phyloP scores from a whole-genome alignment of 2,113 vertebrate genomes.

The Cinclus cinclus region DNA sequence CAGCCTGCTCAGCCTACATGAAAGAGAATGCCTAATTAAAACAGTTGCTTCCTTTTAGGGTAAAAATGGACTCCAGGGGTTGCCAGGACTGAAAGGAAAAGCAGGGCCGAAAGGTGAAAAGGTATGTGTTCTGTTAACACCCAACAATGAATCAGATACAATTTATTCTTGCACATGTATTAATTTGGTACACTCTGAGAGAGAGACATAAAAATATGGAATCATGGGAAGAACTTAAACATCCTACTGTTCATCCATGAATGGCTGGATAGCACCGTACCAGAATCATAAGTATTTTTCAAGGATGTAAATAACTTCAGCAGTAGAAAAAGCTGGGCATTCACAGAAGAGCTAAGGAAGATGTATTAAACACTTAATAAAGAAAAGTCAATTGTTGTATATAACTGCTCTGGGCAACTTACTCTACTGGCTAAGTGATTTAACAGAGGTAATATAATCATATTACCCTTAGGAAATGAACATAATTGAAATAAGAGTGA shows the following conservation, averaged over 20 bases:
- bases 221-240: not conserved
- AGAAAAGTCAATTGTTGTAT: not conserved
- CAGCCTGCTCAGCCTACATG: not conserved
- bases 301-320: not conserved
- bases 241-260: not conserved
- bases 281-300: not conserved
- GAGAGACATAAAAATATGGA: not conserved
- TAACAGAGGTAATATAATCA: not conserved
- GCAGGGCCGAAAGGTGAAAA: constrained; percentile 79
- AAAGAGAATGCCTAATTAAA: not conserved
- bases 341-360: not conserved
- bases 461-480: not conserved
- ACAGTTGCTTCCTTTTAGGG: constrained; percentile 67
- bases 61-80: constrained; percentile 30
- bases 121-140: constrained; percentile 49
- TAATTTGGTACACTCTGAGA: not conserved
- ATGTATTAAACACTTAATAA: not conserved
- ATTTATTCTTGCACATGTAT: not conserved
- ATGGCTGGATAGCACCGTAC: not conserved
- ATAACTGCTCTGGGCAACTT: not conserved
- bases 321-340: not conserved
- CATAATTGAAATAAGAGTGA: not conserved
- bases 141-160: not conserved
- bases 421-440: not conserved
- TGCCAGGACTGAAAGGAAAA: constrained; percentile 76